These are phyloP conservation scores for Tribolium madens DNA, from an alignment of 1,140 invertebrate species.

Conservation along the genomic window DNA sequence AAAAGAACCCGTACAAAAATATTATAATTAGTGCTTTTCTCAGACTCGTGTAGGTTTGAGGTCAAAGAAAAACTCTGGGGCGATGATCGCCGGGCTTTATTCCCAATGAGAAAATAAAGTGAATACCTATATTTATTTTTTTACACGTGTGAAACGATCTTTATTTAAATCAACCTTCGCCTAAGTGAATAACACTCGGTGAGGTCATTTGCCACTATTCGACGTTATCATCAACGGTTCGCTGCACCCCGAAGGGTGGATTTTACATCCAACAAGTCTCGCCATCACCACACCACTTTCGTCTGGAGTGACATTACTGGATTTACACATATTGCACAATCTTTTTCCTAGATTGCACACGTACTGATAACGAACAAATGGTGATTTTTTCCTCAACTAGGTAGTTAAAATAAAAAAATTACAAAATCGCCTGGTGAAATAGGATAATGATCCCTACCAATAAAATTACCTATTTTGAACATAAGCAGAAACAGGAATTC, in stretches of 20 bases:
- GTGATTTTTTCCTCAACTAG: not conserved
- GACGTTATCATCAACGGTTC: not conserved
- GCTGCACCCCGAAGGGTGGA: slow-evolving; percentile 18
- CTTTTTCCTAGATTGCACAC: not conserved
- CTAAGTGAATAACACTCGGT: slow-evolving; percentile 30
- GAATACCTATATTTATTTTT: slow-evolving; percentile 33
- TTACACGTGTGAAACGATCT: slow-evolving; percentile 25
- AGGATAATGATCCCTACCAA: slow-evolving; percentile 17
- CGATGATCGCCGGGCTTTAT: slow-evolving; percentile 31
- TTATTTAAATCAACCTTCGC: slow-evolving; percentile 41
- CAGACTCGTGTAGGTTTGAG: slow-evolving; percentile 39
- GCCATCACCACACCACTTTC: not conserved
- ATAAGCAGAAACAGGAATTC: slow-evolving; percentile 5
- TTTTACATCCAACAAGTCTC: not conserved
- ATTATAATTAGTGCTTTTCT: slow-evolving; percentile 34
- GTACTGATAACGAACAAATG: slow-evolving; percentile 17
- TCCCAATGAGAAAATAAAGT: slow-evolving; percentile 25
- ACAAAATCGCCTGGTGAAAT: not conserved
- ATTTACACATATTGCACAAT: slow-evolving; percentile 30
- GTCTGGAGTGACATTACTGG: not conserved
- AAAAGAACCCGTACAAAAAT: slow-evolving; percentile 32
- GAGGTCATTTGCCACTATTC: slow-evolving; percentile 39
- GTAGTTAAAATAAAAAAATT: slow-evolving; percentile 31
- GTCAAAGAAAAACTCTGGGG: slow-evolving; percentile 41
- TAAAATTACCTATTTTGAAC: too few species aligned